phyloP scores from a whole-genome alignment of 1,140 invertebrate species.

The Scaptomyza montana region DNA sequence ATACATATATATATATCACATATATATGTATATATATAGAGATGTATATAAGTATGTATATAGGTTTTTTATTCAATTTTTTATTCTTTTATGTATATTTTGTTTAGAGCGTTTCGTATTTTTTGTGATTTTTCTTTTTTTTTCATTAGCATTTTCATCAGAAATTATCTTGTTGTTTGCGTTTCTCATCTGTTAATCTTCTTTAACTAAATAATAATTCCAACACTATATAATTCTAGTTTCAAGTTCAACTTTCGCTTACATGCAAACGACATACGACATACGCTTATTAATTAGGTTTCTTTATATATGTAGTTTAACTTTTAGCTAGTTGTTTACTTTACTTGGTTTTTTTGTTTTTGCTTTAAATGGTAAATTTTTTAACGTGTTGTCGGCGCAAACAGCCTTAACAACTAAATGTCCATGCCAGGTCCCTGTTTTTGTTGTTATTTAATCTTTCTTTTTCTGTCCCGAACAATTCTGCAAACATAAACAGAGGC shows the following conservation, averaged over 20 bases:
- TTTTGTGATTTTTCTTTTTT: constrained; percentile 55
- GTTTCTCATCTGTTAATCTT: constrained; percentile 50
- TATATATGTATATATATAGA: constrained; percentile 34
- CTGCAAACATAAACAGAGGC: background rate
- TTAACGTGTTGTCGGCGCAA: constrained; percentile 60
- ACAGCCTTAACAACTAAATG: background rate
- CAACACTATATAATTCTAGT: constrained; percentile 83
- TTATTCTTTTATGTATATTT: constrained; percentile 45
- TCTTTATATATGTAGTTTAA: constrained; percentile 83
- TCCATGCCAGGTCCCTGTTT: constrained; percentile 1
- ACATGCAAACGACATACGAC: constrained; percentile 79
- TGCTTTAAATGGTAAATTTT: constrained; percentile 75
- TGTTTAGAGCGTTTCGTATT: constrained; percentile 74
- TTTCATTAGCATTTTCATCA: constrained; percentile 30
- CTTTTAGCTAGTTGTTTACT: constrained; percentile 81
- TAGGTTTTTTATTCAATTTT: constrained; percentile 33
- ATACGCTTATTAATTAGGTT: constrained; percentile 81
- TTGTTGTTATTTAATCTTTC: background rate
- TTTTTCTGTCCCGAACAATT: background rate
- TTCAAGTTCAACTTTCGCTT: constrained; percentile 82
- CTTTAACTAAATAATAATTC: constrained; percentile 81
- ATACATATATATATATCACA: constrained; percentile 23
- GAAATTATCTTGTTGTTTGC: constrained; percentile 54
- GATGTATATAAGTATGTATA: constrained; percentile 51
- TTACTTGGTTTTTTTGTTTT: constrained; percentile 43